These are phyloP conservation scores for Larimichthys polyactis DNA, from an alignment of 2,113 vertebrate genomes.

Conservation along the genomic window DNA sequence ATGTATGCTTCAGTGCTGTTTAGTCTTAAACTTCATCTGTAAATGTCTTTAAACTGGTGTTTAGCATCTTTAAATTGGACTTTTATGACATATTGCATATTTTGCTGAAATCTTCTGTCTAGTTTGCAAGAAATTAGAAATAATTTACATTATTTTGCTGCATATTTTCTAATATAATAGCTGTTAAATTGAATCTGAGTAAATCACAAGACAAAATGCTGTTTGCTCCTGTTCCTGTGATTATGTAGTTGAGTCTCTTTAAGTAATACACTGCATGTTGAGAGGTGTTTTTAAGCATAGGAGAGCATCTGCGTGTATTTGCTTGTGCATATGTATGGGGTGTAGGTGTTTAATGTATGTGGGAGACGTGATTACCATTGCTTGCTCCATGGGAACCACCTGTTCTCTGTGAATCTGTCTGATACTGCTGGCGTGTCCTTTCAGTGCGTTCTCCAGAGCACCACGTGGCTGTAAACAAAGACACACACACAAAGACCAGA, in stretches of 20 bases:
- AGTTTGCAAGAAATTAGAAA: neutral
- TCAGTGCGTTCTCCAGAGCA: constrained; percentile 89
- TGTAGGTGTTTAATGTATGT: neutral
- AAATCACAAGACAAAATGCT: neutral
- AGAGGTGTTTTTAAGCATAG: neutral
- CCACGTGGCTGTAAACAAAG: constrained; percentile 86
- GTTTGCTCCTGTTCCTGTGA: neutral
- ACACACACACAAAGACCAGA: neutral
- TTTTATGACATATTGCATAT: too few relatives aligned
- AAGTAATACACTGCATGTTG: neutral
- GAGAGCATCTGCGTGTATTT: neutral
- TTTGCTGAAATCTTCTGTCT: neutral
- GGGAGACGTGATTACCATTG: constrained; percentile 86
- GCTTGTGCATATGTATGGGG: neutral
- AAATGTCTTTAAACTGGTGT: neutral
- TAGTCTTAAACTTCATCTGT: neutral
- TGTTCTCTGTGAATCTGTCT: constrained; percentile 87
- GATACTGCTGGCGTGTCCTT: constrained; percentile 87
- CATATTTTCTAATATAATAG: neutral
- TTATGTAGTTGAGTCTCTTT: neutral
- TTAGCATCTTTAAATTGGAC: too few relatives aligned
- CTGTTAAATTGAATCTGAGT: neutral
- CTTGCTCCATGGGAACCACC: constrained; percentile 89
- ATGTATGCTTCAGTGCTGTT: neutral
- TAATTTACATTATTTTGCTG: neutral